Conservation (phyloP, 2,797 vertebrate genomes). For the Kryptopterus vitreolus region DNA sequence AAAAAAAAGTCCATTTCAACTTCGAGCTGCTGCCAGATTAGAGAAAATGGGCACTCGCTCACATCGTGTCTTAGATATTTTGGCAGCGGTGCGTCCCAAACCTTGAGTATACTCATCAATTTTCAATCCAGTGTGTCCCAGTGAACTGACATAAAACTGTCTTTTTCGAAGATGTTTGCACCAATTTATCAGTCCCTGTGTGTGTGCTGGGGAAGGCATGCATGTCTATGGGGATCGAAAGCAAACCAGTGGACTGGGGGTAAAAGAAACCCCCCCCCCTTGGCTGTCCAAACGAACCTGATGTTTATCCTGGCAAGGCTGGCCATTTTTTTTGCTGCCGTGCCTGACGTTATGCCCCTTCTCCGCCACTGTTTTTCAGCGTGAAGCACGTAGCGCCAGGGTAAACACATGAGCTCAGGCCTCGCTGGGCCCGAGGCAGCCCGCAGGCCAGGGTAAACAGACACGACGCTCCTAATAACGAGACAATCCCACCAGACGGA, state of each 20-base stretch:
- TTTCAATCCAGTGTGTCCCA: slow-evolving; percentile 47
- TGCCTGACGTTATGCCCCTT: slow-evolving; percentile 69
- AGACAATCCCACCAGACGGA: slow-evolving; percentile 55
- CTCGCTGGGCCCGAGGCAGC: slow-evolving; percentile 35
- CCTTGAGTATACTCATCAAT: slow-evolving; percentile 48
- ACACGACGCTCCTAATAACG: slow-evolving; percentile 61
- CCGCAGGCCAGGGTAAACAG: slow-evolving; percentile 64
- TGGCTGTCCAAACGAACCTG: slow-evolving; percentile 56
- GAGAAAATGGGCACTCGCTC: slow-evolving; percentile 35
- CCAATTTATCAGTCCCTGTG: slow-evolving; percentile 39
- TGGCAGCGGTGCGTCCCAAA: slow-evolving; percentile 41
- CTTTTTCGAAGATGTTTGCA: slow-evolving; percentile 43
- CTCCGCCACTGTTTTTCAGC: slow-evolving; percentile 66
- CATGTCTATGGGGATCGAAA: slow-evolving; percentile 40
- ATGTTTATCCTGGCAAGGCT: slow-evolving; percentile 74
- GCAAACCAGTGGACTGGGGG: slow-evolving; percentile 52
- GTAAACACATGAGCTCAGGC: slow-evolving; percentile 77
- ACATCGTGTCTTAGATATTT: slow-evolving; percentile 27
- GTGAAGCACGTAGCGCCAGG: slow-evolving; percentile 63
- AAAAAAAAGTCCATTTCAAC: slow-evolving; percentile 24
- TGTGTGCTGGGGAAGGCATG: slow-evolving; percentile 35
- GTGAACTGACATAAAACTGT: slow-evolving; percentile 58
- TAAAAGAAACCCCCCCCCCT: slow-evolving; percentile 56
- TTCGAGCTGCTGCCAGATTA: slow-evolving; percentile 36
- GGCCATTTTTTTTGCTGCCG: slow-evolving; percentile 54